Percentiles rank a stretch among this genome's conserved stretches.
phyloP scores from a whole-genome alignment of 2,113 vertebrate species.

The Kryptolebias marmoratus region DNA sequence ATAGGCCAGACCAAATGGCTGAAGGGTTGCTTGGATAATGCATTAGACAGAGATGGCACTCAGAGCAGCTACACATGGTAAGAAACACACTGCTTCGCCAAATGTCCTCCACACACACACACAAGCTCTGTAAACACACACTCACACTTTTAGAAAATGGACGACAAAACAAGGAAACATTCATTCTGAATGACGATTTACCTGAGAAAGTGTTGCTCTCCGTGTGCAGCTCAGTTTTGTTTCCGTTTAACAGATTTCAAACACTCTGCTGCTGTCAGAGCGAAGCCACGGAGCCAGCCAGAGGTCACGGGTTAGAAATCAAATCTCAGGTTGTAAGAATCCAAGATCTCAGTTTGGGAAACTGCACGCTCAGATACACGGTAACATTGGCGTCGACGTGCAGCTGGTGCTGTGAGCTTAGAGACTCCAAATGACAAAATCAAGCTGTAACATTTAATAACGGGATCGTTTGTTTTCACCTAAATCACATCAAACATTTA shows the following conservation, averaged over 20 bases:
- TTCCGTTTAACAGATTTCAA: background rate
- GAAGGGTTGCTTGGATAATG: constrained; percentile 80
- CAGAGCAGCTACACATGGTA: constrained; percentile 71
- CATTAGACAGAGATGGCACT: constrained; percentile 79
- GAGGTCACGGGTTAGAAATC: no score
- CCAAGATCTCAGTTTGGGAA: no score
- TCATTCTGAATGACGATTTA: background rate
- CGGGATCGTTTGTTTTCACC: no score
- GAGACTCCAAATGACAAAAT: no score
- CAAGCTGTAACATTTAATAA: no score
- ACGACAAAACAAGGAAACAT: constrained; percentile 24
- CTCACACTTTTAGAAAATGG: background rate
- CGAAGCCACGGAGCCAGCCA: no score
- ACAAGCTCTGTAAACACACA: constrained; percentile 7
- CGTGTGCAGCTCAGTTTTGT: background rate
- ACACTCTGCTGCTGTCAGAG: background rate
- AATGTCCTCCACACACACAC: constrained; percentile 50
- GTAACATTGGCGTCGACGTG: no score
- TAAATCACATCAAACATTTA: no score
- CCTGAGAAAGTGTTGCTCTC: background rate
- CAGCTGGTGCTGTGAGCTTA: no score
- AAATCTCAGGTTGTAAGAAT: no score
- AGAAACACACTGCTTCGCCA: constrained; percentile 65
- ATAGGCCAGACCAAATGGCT: constrained; percentile 78
- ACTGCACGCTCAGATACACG: no score